These are phyloP conservation scores for Anhinga rufa DNA, from an alignment of 2,113 vertebrate species.

Conservation along the genomic window DNA sequence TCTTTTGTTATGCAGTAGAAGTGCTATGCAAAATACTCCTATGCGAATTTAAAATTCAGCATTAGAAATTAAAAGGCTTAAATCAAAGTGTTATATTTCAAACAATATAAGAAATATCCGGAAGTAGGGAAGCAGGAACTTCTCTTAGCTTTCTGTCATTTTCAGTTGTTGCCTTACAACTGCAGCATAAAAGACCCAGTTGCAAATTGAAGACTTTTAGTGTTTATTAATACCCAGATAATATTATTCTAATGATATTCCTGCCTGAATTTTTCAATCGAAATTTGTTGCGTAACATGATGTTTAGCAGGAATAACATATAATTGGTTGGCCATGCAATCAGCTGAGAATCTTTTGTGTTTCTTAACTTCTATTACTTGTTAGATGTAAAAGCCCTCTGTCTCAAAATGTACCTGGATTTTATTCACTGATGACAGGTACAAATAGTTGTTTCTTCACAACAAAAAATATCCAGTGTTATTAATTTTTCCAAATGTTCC, in stretches of 20 bases:
- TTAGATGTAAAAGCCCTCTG: background rate
- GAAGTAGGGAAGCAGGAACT: background rate
- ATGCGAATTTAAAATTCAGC: background rate
- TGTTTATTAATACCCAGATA: background rate
- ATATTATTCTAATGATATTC: background rate
- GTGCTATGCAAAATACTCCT: background rate
- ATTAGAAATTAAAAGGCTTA: background rate
- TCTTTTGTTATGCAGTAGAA: background rate
- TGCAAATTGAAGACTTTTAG: background rate
- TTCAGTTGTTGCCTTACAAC: background rate
- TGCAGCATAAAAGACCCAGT: background rate
- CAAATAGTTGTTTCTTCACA: background rate
- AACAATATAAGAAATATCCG: background rate
- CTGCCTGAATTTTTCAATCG: background rate
- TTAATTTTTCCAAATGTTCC: background rate
- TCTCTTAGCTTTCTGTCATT: background rate
- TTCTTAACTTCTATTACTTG: background rate
- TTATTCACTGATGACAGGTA: background rate
- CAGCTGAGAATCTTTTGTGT: background rate
- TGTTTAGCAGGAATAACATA: background rate
- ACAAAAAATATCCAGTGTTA: background rate
- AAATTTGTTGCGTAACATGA: background rate
- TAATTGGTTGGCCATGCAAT: background rate
- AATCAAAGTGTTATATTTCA: background rate
- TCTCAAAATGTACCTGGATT: background rate